These are phyloP conservation scores for Forbesichthys agassizii DNA, from an alignment of 2,113 vertebrate species.

Conservation along the genomic window DNA sequence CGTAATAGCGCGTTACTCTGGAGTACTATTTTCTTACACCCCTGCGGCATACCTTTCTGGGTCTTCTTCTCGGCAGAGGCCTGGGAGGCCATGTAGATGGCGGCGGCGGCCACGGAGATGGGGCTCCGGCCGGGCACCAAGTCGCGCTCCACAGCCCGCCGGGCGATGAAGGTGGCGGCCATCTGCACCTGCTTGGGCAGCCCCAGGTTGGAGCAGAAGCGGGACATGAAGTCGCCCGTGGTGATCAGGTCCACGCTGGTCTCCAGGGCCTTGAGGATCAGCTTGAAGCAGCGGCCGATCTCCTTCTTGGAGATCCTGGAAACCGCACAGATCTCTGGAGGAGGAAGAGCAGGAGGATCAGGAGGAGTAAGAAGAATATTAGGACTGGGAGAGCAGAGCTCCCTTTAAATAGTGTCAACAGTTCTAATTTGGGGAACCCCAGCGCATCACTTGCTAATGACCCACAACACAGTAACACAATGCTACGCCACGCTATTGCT, in stretches of 20 bases:
- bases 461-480: background rate
- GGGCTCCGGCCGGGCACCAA: constrained; percentile 96
- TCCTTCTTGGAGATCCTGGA: constrained; percentile 99
- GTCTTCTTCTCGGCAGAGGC: constrained; percentile 98
- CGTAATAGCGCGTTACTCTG: no score
- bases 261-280: constrained; percentile 97
- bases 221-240: constrained; percentile 98
- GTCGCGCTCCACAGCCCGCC: constrained; percentile 95
- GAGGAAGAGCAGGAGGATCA: background rate
- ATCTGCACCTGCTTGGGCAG: constrained; percentile 98
- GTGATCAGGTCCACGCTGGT: constrained; percentile 99
- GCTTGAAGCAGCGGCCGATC: constrained; percentile 97
- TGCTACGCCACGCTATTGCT: no score
- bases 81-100: constrained; percentile 99
- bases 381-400: no score
- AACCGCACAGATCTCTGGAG: constrained; percentile 95
- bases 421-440: background rate
- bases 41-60: constrained; percentile 85
- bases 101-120: constrained; percentile 95
- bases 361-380: background rate
- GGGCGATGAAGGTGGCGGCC: constrained; percentile 95
- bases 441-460: background rate
- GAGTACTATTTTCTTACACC: no score
- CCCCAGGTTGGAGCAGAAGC: constrained; percentile 97
- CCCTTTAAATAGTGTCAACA: background rate